These are phyloP conservation scores for Graphium colonna DNA, from an alignment of 2,888 invertebrate species.

Conservation along the genomic window DNA sequence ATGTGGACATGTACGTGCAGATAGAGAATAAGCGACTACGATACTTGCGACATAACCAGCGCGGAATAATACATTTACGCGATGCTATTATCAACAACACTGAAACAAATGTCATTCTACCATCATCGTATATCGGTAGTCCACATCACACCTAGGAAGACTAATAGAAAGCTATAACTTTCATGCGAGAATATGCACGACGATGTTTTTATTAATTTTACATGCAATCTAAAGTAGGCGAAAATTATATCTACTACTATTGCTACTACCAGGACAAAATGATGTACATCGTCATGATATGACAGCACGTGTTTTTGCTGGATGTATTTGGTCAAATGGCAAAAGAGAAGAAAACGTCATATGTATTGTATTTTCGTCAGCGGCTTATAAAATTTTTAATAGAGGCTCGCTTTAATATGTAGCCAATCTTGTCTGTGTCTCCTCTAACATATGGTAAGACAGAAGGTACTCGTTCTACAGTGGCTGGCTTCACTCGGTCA, in stretches of 20 bases:
- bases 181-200: conserved; percentile 24
- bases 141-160: conserved; percentile 28
- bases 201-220: conserved; percentile 24
- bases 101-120: conserved; percentile 26
- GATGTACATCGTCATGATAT: too few species aligned
- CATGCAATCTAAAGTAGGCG: conserved; percentile 23
- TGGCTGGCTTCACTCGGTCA: too few species aligned
- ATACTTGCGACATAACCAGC: conserved; percentile 33
- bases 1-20: conserved; percentile 51
- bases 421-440: too few species aligned
- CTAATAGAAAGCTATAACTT: conserved; percentile 27
- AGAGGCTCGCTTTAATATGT: too few species aligned
- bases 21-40: conserved; percentile 44
- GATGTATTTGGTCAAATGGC: too few species aligned
- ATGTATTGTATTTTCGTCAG: too few species aligned
- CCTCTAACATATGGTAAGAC: too few species aligned
- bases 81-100: conserved; percentile 31
- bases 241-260: conserved; percentile 31
- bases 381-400: too few species aligned
- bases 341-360: too few species aligned
- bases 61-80: conserved; percentile 25
- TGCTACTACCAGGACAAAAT: not conserved
- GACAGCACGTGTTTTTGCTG: too few species aligned
- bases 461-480: too few species aligned
- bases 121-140: conserved; percentile 29